Evolutionary conservation across 2,888 invertebrate genomes (phyloP).

Genomic region (Diarsia dahlii): DNA sequence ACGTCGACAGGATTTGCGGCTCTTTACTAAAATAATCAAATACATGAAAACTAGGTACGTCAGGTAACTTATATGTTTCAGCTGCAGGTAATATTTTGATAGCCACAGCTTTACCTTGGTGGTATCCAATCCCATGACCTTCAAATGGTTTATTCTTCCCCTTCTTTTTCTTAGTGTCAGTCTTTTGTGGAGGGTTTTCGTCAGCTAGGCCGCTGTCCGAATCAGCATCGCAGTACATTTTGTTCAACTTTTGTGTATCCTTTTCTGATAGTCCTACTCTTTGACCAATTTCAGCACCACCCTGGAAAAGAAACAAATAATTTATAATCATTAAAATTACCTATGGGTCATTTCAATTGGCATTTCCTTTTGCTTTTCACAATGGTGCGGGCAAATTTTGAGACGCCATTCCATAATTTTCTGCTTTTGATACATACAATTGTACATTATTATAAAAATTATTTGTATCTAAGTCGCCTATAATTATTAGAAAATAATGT

Average conservation of each 20-base stretch:
- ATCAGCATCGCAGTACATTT: constrained; percentile 90
- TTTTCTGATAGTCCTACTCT: constrained; percentile 90
- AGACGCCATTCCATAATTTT: background rate
- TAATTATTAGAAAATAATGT: background rate
- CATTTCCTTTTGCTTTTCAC: background rate
- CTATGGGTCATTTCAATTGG: background rate
- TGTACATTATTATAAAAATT: background rate
- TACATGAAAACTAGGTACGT: constrained; percentile 79
- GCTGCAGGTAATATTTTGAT: constrained; percentile 84
- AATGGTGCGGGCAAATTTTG: too few species aligned
- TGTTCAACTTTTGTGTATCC: constrained; percentile 90
- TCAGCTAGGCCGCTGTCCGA: constrained; percentile 74
- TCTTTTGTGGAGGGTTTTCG: constrained; percentile 64
- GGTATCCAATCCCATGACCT: constrained; percentile 87
- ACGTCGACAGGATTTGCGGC: constrained; percentile 81
- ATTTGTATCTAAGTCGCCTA: background rate
- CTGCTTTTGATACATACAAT: background rate
- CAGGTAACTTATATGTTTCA: constrained; percentile 79
- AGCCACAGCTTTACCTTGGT: constrained; percentile 88
- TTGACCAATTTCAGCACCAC: constrained; percentile 90
- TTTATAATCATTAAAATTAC: background rate
- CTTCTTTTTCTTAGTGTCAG: constrained; percentile 74
- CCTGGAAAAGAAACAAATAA: constrained; percentile 71
- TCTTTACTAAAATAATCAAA: constrained; percentile 88
- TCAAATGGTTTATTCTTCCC: constrained; percentile 85